Percentiles rank a stretch among this genome's conserved stretches.
Conservation (phyloP, 2,113 vertebrate species). For the Pseudopodoces humilis region DNA sequence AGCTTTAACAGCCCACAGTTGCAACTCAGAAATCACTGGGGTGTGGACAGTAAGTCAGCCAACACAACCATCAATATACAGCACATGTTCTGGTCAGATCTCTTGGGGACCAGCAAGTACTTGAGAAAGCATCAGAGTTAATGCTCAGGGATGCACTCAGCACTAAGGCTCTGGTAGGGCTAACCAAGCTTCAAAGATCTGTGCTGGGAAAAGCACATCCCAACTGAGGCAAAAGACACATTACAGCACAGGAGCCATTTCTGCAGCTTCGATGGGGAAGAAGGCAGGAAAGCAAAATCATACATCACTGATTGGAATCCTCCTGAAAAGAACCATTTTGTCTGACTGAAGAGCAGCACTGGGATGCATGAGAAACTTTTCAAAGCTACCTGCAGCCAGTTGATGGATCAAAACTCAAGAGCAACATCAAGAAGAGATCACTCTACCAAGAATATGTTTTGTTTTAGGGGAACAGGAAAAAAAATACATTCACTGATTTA, state of each 20-base stretch:
- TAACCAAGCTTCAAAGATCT: not conserved
- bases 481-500: not conserved
- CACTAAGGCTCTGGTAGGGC: not conserved
- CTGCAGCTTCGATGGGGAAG: not conserved
- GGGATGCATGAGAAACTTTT: not conserved
- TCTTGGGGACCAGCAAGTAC: not conserved
- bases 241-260: not conserved
- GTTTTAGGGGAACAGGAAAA: not conserved
- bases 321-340: not conserved
- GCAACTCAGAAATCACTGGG: not conserved
- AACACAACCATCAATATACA: not conserved
- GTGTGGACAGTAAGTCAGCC: not conserved
- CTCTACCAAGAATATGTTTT: not conserved
- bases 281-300: not conserved
- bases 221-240: not conserved
- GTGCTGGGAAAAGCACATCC: not conserved
- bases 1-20: not conserved
- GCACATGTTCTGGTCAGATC: not conserved
- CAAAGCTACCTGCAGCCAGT: not conserved
- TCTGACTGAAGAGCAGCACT: rapidly evolving
- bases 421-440: not conserved
- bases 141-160: not conserved
- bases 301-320: not conserved
- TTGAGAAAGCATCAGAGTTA: not conserved
- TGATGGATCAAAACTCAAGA: not conserved